Conservation (phyloP, 1,140 invertebrate genomes). For the Drosophila nigrodunni region DNA sequence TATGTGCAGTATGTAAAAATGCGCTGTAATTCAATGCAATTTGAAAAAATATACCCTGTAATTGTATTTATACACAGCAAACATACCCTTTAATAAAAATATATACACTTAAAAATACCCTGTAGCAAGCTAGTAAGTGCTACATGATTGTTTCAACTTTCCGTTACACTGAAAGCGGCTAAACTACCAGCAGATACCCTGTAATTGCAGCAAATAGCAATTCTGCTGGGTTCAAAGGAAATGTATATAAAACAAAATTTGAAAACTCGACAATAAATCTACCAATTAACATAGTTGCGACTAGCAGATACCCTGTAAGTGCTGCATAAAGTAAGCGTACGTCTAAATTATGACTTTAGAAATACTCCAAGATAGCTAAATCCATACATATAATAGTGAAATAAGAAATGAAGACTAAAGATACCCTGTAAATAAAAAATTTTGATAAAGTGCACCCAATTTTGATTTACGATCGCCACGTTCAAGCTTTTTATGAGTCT, state of each 20-base stretch:
- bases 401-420: background rate
- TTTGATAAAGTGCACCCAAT: background rate
- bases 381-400: too few species aligned
- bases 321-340: background rate
- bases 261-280: background rate
- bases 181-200: background rate
- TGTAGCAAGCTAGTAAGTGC: too few species aligned
- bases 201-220: background rate
- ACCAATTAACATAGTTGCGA: background rate
- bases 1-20: too few species aligned
- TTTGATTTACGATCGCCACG: conserved; percentile 2
- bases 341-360: too few species aligned
- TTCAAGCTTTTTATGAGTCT: background rate
- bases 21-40: too few species aligned
- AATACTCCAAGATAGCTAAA: too few species aligned
- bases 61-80: background rate
- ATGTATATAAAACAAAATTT: too few species aligned
- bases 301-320: background rate
- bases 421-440: background rate
- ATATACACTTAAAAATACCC: too few species aligned
- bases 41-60: background rate
- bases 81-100: too few species aligned
- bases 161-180: too few species aligned
- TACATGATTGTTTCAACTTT: too few species aligned
- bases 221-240: too few species aligned